Conservation (phyloP, 2,113 vertebrate genomes). For the Machaerirhynchus nigripectus region DNA sequence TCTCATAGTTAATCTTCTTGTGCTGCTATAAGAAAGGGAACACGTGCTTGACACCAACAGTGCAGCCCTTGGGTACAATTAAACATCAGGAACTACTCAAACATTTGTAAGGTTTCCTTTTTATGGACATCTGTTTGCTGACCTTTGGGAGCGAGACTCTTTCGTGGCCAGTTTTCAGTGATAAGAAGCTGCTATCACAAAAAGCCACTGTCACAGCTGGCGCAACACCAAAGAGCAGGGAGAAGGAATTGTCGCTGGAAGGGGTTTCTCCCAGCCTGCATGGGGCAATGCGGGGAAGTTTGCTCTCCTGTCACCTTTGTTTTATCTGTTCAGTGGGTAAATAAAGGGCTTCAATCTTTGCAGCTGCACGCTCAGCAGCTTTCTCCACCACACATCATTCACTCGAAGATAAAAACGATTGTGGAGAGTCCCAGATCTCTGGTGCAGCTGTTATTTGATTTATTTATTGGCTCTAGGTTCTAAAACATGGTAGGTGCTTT, state of each 20-base stretch:
- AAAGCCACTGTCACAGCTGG: neutral
- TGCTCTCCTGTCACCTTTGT: neutral
- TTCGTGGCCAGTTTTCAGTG: neutral
- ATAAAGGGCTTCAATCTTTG: neutral
- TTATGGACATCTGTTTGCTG: constrained; percentile 42
- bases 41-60: neutral
- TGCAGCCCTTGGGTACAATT: neutral
- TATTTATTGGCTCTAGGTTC: constrained; percentile 23
- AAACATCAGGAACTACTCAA: constrained; percentile 49
- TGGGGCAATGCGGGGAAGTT: neutral
- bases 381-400: constrained; percentile 6
- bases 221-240: neutral
- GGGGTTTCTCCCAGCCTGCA: neutral
- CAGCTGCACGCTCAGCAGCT: constrained; percentile 47
- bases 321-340: neutral
- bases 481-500: neutral
- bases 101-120: constrained; percentile 13
- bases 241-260: neutral
- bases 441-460: neutral
- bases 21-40: neutral
- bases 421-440: neutral
- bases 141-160: neutral
- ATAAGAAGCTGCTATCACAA: constrained; percentile 6
- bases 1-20: neutral
- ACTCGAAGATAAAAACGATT: neutral